Percentiles rank a stretch among this genome's conserved stretches.
These are phyloP conservation scores for Zaprionus camerounensis DNA, from an alignment of 1,140 invertebrate genomes.

Conservation along the genomic window DNA sequence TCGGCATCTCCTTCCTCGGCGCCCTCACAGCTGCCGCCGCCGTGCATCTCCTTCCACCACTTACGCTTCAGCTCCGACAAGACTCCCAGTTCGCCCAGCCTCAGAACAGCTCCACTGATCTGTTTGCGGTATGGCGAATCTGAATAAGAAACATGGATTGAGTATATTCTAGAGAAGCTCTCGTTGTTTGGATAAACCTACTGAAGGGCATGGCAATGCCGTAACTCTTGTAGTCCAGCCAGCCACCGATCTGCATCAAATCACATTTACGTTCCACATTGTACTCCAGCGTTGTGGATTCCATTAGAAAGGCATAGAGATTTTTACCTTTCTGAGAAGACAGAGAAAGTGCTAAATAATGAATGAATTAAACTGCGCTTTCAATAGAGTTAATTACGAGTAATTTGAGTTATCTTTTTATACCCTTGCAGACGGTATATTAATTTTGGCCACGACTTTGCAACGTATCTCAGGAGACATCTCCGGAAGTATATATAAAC, in stretches of 20 bases:
- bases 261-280: slow-evolving; percentile 95
- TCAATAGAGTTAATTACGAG: background rate
- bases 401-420: too few relatives aligned
- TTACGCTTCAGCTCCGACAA: slow-evolving; percentile 90
- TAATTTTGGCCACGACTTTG: too few relatives aligned
- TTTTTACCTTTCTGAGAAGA: slow-evolving; percentile 87
- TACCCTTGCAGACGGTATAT: too few relatives aligned
- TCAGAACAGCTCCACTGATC: slow-evolving; percentile 90
- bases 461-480: too few relatives aligned
- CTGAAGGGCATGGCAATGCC: slow-evolving; percentile 89
- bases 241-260: slow-evolving; percentile 95
- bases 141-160: slow-evolving; percentile 58
- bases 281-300: slow-evolving; percentile 96
- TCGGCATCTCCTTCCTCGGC: slow-evolving; percentile 68
- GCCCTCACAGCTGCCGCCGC: slow-evolving; percentile 69
- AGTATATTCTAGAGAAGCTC: background rate
- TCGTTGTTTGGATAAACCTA: slow-evolving; percentile 31
- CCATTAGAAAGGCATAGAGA: slow-evolving; percentile 97
- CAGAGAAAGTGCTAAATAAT: background rate
- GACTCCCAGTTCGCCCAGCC: slow-evolving; percentile 91
- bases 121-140: slow-evolving; percentile 89
- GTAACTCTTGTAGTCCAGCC: slow-evolving; percentile 93
- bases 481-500: too few relatives aligned
- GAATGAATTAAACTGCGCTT: background rate
- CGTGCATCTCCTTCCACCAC: slow-evolving; percentile 91